Evolutionary conservation across 35 echinoderm and acorn worm species (phyloP).

Genomic region (Eucidaris tribuloides): DNA sequence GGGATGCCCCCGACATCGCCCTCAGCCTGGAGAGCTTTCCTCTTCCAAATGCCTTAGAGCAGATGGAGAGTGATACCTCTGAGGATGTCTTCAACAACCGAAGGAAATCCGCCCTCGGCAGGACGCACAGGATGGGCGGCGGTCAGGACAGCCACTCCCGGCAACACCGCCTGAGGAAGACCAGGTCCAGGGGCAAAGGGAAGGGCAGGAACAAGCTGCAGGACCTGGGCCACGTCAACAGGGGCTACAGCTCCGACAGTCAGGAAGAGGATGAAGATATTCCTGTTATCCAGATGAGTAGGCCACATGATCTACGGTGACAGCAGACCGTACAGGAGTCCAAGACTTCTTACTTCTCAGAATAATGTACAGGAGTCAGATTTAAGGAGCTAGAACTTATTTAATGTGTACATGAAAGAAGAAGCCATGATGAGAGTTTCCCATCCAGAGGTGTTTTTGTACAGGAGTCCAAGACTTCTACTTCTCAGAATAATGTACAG

Average conservation of each 20-base stretch:
- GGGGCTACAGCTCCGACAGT: slow-evolving; percentile 38
- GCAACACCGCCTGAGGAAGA: slow-evolving; percentile 58
- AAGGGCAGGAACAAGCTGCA: slow-evolving; percentile 52
- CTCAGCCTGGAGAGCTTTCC: slow-evolving; percentile 74
- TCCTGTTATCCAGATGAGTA: slow-evolving; percentile 68
- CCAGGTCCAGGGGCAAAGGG: slow-evolving; percentile 86
- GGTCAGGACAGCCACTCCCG: slow-evolving; percentile 14
- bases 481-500: too few species aligned
- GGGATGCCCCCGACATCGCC: not conserved
- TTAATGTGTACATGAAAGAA: too few species aligned
- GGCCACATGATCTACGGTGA: too few species aligned
- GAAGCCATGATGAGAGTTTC: too few species aligned
- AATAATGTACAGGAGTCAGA: too few species aligned
- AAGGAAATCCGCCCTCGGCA: not conserved
- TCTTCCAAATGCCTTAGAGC: slow-evolving; percentile 73
- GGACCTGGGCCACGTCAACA: slow-evolving; percentile 30
- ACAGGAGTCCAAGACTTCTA: too few species aligned
- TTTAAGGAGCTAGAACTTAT: too few species aligned
- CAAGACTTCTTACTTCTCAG: too few species aligned
- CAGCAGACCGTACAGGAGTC: too few species aligned
- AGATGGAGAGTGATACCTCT: slow-evolving; percentile 18
- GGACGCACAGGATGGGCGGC: not conserved
- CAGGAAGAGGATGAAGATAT: slow-evolving; percentile 47
- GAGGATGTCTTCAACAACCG: not conserved
- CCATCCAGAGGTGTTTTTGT: too few species aligned